phyloP scores from a whole-genome alignment of 2,888 invertebrate genomes.

The Euproctis similis region DNA sequence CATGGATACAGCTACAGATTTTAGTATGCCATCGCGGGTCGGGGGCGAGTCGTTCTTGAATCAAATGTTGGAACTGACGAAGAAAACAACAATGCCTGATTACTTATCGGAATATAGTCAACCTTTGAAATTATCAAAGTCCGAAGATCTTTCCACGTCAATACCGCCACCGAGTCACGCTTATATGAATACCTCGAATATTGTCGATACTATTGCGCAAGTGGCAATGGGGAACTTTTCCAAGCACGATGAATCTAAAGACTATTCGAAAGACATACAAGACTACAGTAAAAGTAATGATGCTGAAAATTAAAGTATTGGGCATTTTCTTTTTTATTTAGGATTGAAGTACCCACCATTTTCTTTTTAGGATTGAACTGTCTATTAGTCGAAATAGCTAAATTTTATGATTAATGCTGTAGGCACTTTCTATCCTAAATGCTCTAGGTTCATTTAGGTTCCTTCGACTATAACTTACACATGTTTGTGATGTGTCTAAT shows the following conservation, averaged over 20 bases:
- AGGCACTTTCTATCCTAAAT: no score
- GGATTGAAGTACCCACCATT: no score
- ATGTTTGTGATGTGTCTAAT: no score
- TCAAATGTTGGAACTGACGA: slow-evolving; percentile 71
- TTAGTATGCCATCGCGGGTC: slow-evolving; percentile 63
- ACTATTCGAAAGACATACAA: slow-evolving; percentile 53
- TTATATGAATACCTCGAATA: slow-evolving; percentile 52
- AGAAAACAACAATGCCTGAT: slow-evolving; percentile 70
- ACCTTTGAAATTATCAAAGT: slow-evolving; percentile 76
- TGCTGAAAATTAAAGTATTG: slow-evolving; percentile 33
- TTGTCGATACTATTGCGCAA: slow-evolving; percentile 61
- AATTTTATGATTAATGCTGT: no score
- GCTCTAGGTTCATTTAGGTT: no score
- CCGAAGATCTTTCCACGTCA: slow-evolving; percentile 67
- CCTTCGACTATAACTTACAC: no score
- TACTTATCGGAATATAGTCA: slow-evolving; percentile 70
- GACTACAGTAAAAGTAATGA: slow-evolving; percentile 56
- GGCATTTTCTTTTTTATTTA: background rate
- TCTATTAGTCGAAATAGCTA: no score
- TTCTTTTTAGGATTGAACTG: no score
- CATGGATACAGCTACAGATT: slow-evolving; percentile 56
- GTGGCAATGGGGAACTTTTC: slow-evolving; percentile 62
- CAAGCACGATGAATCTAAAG: slow-evolving; percentile 57
- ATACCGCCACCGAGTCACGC: slow-evolving; percentile 67
- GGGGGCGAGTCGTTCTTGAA: slow-evolving; percentile 67